These are phyloP conservation scores for Osmerus eperlanus DNA, from an alignment of 2,113 vertebrate genomes.

Conservation along the genomic window DNA sequence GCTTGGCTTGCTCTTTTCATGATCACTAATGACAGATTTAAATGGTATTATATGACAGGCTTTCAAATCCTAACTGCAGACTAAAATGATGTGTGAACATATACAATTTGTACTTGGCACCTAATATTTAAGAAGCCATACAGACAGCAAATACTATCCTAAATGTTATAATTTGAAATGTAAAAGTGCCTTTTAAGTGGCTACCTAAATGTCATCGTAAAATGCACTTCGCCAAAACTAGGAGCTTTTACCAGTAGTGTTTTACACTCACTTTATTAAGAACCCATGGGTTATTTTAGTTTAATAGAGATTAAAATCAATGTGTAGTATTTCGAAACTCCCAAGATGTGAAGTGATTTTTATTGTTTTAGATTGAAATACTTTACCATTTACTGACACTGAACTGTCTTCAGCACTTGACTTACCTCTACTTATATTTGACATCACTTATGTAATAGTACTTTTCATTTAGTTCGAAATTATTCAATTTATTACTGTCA, in stretches of 20 bases:
- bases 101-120: no score
- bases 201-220: neutral
- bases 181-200: neutral
- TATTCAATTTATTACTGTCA: neutral
- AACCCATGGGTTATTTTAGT: neutral
- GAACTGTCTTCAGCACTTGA: neutral
- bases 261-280: no score
- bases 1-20: no score
- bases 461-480: neutral
- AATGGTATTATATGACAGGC: no score
- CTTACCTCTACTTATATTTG: neutral
- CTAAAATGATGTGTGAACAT: no score
- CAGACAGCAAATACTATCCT: neutral
- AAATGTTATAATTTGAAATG: neutral
- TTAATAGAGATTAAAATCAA: neutral
- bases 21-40: no score
- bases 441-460: neutral
- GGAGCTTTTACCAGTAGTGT: no score
- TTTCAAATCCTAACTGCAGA: no score
- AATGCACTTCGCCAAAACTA: no score
- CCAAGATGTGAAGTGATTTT: neutral
- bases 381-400: neutral
- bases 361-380: slow-evolving; percentile 10
- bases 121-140: neutral
- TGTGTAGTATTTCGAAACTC: neutral